Evolutionary conservation across 1,140 invertebrate genomes (phyloP).

Genomic region (Drosophila erecta): DNA sequence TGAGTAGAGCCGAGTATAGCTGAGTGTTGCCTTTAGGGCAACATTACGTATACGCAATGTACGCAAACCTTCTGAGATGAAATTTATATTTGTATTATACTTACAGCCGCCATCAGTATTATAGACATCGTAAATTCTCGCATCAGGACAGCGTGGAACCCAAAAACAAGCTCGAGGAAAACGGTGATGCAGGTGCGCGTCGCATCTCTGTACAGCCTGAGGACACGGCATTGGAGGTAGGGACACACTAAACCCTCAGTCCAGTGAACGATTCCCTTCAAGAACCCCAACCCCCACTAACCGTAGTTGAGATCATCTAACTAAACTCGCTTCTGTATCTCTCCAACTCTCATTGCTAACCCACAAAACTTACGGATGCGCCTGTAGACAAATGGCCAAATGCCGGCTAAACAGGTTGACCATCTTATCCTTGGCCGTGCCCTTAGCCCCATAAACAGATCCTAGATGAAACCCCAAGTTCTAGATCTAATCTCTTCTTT

Average conservation of each 20-base stretch:
- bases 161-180: constrained; percentile 80
- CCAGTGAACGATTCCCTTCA: background rate
- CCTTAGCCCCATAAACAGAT: constrained; percentile 32
- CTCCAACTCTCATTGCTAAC: constrained; percentile 41
- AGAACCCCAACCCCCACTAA: background rate
- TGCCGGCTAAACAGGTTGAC: constrained; percentile 76
- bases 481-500: constrained; percentile 15
- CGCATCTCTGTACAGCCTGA: constrained; percentile 89
- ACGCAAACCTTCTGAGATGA: too few relatives aligned
- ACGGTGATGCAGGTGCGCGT: constrained; percentile 84
- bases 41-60: constrained; percentile 5
- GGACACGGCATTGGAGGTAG: constrained; percentile 89
- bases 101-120: constrained; percentile 87
- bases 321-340: constrained; percentile 45
- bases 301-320: constrained; percentile 28
- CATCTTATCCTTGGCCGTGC: constrained; percentile 52
- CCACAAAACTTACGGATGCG: constrained; percentile 38
- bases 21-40: too few relatives aligned
- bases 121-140: constrained; percentile 90
- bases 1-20: background rate
- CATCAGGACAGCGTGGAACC: constrained; percentile 87
- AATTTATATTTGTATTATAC: background rate
- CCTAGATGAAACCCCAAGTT: background rate
- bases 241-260: constrained; percentile 41
- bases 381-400: constrained; percentile 78